Percentiles rank a stretch among this genome's conserved stretches.
Evolutionary conservation across 2,888 invertebrate genomes (phyloP).

Genomic region (Schizaphis graminum): DNA sequence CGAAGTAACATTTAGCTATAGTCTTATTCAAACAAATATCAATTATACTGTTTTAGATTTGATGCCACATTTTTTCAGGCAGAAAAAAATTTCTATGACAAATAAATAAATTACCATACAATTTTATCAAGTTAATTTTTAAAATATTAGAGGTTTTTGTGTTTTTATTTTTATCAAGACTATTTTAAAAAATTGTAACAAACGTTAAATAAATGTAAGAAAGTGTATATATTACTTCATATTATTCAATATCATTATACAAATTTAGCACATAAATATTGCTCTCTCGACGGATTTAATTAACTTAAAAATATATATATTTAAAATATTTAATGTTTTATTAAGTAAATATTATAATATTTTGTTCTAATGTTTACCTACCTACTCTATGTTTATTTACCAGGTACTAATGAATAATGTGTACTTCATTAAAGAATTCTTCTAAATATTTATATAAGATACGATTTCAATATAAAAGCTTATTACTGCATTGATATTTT

Average conservation of each 20-base stretch:
- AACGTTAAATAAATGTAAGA: not conserved
- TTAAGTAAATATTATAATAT: not conserved
- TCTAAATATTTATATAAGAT: not conserved
- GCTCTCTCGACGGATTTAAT: not conserved
- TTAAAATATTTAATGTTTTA: not conserved
- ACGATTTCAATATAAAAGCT: not conserved
- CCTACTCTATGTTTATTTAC: not conserved
- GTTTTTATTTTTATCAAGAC: not conserved
- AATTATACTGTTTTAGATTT: not conserved
- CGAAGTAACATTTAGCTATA: not conserved
- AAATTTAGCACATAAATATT: not conserved
- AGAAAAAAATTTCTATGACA: not conserved
- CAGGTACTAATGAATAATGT: not conserved
- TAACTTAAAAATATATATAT: not conserved
- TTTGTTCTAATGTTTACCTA: not conserved
- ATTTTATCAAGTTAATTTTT: not conserved
- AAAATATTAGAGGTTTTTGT: not conserved
- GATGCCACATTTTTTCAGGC: not conserved
- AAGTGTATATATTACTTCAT: not conserved
- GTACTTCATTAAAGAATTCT: not conserved
- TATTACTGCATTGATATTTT: not conserved
- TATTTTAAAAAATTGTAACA: not conserved
- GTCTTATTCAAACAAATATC: not conserved
- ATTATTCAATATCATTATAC: not conserved
- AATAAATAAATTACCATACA: not conserved